These are phyloP conservation scores for Acleris holmiana DNA, from an alignment of 2,888 invertebrate genomes.

Conservation along the genomic window DNA sequence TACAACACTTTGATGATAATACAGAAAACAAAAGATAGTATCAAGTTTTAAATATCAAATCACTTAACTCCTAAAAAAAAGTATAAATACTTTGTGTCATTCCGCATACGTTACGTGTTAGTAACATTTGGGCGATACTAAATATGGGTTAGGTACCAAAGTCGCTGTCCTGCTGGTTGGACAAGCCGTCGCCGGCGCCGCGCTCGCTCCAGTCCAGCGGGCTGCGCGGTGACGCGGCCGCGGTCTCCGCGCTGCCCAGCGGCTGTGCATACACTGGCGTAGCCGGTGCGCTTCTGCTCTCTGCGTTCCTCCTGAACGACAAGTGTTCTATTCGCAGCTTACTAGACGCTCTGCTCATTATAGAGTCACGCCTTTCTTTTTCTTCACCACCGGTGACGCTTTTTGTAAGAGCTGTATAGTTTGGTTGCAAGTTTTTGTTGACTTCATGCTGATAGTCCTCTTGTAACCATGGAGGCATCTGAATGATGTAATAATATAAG, in stretches of 20 bases:
- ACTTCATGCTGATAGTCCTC: conserved; percentile 85
- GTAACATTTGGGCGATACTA: not conserved
- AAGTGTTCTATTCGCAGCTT: conserved; percentile 76
- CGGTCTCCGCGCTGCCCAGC: conserved; percentile 50
- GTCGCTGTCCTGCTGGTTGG: conserved; percentile 94
- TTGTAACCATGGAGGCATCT: conserved; percentile 91
- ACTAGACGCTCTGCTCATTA: conserved; percentile 77
- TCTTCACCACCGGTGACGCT: conserved; percentile 71
- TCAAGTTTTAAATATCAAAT: too few species aligned
- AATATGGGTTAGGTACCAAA: conserved; percentile 86
- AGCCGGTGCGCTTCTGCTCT: conserved; percentile 65
- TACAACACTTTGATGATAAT: too few species aligned
- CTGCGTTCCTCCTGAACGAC: conserved; percentile 66
- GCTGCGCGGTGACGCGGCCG: conserved; percentile 66
- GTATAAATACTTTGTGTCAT: too few species aligned
- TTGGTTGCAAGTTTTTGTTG: conserved; percentile 79
- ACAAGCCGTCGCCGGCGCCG: conserved; percentile 92
- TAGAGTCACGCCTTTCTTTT: conserved; percentile 71
- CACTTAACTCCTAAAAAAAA: too few species aligned
- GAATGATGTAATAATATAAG: conserved; percentile 34
- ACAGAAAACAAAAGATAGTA: too few species aligned
- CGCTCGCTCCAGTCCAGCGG: conserved; percentile 89
- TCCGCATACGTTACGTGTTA: too few species aligned
- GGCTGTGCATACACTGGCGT: conserved; percentile 61
- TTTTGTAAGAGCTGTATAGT: conserved; percentile 72